Evolutionary conservation across 1,140 invertebrate genomes (phyloP), one percentile per base, ranked within the genome.

Genomic region (Euglossa dilemma): DNA sequence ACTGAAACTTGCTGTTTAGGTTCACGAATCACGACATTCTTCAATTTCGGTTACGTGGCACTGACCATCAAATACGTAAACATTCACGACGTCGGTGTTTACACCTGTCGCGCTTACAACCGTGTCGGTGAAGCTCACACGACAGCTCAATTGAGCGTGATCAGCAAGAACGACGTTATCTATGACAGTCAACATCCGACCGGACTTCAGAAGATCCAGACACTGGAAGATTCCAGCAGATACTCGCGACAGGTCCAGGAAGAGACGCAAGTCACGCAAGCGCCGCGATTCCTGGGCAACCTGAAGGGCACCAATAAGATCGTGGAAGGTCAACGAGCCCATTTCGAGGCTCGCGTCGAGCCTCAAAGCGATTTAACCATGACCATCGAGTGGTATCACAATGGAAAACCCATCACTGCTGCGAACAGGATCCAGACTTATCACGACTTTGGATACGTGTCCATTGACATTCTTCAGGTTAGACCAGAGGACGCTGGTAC

Each of bases 41-140:
- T 98, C 93, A 99, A 99, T 92, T 99, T 99, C 93, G 98, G 98
- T 67, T 99, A 99, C 91, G 98, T 99, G 83, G 99, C 99, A 0
- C 93, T 99, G 69, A 99, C 98, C 23, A 98, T 99, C 80, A 98
- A 99, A 92, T 97, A 98, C 85, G 97, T 99, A 16, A 97, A 97
- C 20, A 95, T 97, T 50, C 96, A 98, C 83, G 99, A 99, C 95
- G 96, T 97, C 72, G 99, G 99, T 47, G 96, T 96, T 83, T 99
- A 99, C 90, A 98, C 97, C 28, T 99, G 98, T 92, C 95, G 96
- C 75, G 98, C 98, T 11, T 97, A 96, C 85, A 99, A 99, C 91
- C 96, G 96, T 76, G 96, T 98, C 79, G 99, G 99, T 2, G 97
- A 98, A 93, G 98, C 98, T 50, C 96, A 96, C 18, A 99, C 98